Evolutionary conservation across 2,113 vertebrate genomes (phyloP), one percentile per base, ranked within the genome.

Genomic region (Pelmatolapia mariae): DNA sequence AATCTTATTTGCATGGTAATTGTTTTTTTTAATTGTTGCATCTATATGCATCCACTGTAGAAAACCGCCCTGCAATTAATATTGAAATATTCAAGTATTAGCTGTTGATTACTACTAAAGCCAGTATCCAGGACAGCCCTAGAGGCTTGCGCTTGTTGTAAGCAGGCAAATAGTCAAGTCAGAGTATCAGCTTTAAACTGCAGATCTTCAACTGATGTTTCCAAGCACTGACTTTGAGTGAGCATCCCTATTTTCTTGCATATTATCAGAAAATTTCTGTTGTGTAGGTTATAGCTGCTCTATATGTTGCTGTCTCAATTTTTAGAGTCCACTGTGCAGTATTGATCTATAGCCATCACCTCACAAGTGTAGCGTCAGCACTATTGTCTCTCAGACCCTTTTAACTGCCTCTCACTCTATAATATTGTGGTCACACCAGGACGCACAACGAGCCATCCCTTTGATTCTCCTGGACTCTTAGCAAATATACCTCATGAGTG

Each of bases 371-470:
- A 81, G 95, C 93, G 86, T 94, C 97, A 94, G 87, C 95, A 38
- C 94, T 97, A 83, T 96, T 97, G 93, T 97, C 95, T 97, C 81
- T 95, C 96, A 93, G 97, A 97, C 89, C 96, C 97, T 94, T 98
- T 98, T 96, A 97, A 95, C 95, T 93, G 96, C 96, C 97, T 97
- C 87, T 95, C 96, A 22, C 94, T 97, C 54, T 97, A 38, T 98
- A 97, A 97, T 40, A 84, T 52, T 84, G 26, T 36, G 71, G 52
- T 84, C 33, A 43, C 76, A 81, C 36, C 84, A 80, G 63, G n/a
- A 45, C 43, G 6, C 38, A 81, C 26, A 76, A 18, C 4, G 0
- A 86, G 82, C 19, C 4, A 4, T 76, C 40, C 7, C 18, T 87
- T 80, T 89, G 78, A 86, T 82, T 71, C 26, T 83, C 26, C 43